Conservation (phyloP, 2,888 invertebrate species). For the Tachina lurida region DNA sequence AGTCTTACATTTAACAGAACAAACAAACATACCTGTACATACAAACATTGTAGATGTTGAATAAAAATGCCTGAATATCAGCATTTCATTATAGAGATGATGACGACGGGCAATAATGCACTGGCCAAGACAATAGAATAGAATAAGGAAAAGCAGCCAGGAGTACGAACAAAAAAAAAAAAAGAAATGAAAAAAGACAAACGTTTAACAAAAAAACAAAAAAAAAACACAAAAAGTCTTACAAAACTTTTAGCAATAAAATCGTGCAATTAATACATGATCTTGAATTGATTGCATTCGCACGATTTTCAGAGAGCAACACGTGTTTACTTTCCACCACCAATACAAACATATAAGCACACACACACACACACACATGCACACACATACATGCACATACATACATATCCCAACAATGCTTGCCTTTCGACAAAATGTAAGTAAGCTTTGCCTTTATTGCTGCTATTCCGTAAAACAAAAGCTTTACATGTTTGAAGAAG, state of each 20-base stretch:
- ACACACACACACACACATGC: conserved; percentile 8
- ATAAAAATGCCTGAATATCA: conserved; percentile 49
- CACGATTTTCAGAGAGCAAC: conserved; percentile 78
- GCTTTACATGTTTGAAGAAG: conserved; percentile 47
- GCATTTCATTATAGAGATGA: conserved; percentile 53
- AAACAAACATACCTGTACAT: neutral
- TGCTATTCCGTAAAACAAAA: conserved; percentile 59
- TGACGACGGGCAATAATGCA: conserved; percentile 18
- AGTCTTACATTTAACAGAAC: neutral
- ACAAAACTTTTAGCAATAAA: conserved; percentile 74
- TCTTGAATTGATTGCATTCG: conserved; percentile 78
- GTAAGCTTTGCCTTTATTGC: conserved; percentile 31
- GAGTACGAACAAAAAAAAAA: conserved; percentile 21
- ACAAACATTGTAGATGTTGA: neutral
- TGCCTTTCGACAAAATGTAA: conserved; percentile 47
- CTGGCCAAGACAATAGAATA: conserved; percentile 50
- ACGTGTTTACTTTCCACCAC: conserved; percentile 75
- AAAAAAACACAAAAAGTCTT: conserved; percentile 16
- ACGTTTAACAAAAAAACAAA: neutral
- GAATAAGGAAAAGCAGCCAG: conserved; percentile 15
- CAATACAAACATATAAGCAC: conserved; percentile 19
- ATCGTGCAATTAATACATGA: conserved; percentile 79
- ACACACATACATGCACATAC: neutral
- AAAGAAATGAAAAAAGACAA: too few species aligned
- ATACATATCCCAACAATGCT: conserved; percentile 12